These are phyloP conservation scores for Rattus rattus DNA, from an alignment of 2,113 vertebrate genomes.

Conservation along the genomic window DNA sequence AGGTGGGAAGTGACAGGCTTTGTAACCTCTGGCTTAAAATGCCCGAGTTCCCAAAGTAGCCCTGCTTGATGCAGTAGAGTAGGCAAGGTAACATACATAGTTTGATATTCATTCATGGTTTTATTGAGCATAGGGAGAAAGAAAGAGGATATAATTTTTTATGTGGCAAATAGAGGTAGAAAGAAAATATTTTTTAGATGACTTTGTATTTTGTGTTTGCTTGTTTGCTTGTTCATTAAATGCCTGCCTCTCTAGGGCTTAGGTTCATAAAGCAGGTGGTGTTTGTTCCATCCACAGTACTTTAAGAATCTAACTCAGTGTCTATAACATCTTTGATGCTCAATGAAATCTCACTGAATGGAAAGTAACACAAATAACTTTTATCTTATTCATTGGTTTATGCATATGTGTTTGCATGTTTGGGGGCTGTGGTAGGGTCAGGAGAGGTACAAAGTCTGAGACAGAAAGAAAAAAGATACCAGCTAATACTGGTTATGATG, in stretches of 20 bases:
- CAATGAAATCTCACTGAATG: neutral
- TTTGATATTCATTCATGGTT: neutral
- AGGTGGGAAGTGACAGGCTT: neutral
- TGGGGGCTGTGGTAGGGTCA: neutral
- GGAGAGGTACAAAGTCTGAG: neutral
- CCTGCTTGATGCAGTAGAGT: neutral
- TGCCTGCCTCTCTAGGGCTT: neutral
- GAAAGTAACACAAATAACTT: neutral
- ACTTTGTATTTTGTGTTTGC: neutral
- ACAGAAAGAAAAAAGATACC: neutral
- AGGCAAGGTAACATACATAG: neutral
- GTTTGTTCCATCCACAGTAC: neutral
- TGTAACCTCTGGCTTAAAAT: neutral
- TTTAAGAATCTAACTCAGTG: neutral
- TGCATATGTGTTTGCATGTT: neutral
- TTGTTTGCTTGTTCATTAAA: slow-evolving; percentile 10
- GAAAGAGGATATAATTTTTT: slow-evolving; percentile 15
- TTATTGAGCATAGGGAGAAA: neutral
- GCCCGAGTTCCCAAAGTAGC: neutral
- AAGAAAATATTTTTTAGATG: neutral
- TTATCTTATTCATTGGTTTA: neutral
- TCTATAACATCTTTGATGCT: neutral
- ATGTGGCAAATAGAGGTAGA: neutral
- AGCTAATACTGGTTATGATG: neutral
- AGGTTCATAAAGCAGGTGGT: neutral